These are phyloP conservation scores for Drosophila imparisetae DNA, from an alignment of 2,888 invertebrate species.

Conservation along the genomic window DNA sequence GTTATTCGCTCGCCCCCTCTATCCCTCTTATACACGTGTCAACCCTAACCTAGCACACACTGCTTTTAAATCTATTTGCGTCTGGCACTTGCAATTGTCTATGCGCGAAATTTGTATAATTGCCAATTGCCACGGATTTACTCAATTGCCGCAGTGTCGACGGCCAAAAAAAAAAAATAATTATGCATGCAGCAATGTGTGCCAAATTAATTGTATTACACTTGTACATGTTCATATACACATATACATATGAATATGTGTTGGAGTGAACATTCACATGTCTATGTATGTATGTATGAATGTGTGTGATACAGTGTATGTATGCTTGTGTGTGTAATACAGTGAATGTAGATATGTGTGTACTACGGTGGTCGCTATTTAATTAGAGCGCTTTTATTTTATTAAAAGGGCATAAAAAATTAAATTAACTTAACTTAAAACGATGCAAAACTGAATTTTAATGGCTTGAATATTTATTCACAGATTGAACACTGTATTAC, in stretches of 20 bases:
- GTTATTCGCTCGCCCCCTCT: slow-evolving; percentile 5
- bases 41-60: slow-evolving; percentile 60
- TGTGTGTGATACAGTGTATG: background rate
- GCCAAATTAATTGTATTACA: slow-evolving; percentile 76
- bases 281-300: background rate
- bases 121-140: slow-evolving; percentile 80
- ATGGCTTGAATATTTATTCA: background rate
- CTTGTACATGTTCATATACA: slow-evolving; percentile 1
- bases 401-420: background rate
- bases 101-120: slow-evolving; percentile 76
- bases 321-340: background rate
- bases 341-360: background rate
- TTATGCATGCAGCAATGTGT: slow-evolving; percentile 49
- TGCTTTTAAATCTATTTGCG: slow-evolving; percentile 58
- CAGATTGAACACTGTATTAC: background rate
- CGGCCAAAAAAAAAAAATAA: slow-evolving; percentile 22
- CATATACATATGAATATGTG: background rate
- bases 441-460: background rate
- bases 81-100: slow-evolving; percentile 64
- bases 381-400: background rate
- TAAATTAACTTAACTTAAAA: background rate
- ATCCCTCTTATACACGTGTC: slow-evolving; percentile 30
- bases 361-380: background rate
- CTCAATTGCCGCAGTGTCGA: slow-evolving; percentile 73
- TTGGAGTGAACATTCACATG: background rate